Evolutionary conservation across 2,797 vertebrate species (phyloP).

Genomic region (Hephaestus fuliginosus): DNA sequence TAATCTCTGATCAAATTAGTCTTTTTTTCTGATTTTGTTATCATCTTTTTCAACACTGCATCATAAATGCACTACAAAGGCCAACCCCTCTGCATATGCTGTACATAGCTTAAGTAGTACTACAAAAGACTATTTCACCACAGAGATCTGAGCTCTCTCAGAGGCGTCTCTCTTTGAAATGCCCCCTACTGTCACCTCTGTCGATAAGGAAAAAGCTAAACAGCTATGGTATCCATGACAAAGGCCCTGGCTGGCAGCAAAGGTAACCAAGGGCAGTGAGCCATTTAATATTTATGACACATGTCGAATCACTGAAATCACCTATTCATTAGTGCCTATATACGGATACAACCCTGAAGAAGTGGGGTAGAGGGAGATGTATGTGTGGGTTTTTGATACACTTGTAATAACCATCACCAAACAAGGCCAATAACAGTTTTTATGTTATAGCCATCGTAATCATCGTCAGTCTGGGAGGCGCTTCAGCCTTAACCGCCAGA

Average conservation of each 20-base stretch:
- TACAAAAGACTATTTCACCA: slow-evolving; percentile 53
- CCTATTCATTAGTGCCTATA: slow-evolving; percentile 74
- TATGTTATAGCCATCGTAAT: slow-evolving; percentile 85
- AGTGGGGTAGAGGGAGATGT: slow-evolving; percentile 58
- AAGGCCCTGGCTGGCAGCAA: slow-evolving; percentile 77
- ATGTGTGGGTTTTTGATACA: slow-evolving; percentile 78
- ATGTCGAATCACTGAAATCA: slow-evolving; percentile 78
- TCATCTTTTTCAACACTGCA: neutral
- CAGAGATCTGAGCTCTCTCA: slow-evolving; percentile 52
- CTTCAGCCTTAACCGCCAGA: slow-evolving; percentile 77
- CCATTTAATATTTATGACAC: slow-evolving; percentile 83
- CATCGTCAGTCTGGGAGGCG: slow-evolving; percentile 84
- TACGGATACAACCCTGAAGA: slow-evolving; percentile 43
- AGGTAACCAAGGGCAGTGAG: slow-evolving; percentile 81
- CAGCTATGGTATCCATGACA: slow-evolving; percentile 69
- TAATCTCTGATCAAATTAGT: neutral
- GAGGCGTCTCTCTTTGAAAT: slow-evolving; percentile 71
- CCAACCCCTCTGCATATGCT: slow-evolving; percentile 30
- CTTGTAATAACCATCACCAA: slow-evolving; percentile 84
- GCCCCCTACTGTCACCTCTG: slow-evolving; percentile 77
- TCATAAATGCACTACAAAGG: slow-evolving; percentile 28
- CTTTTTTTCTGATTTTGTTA: neutral
- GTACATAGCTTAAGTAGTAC: slow-evolving; percentile 29
- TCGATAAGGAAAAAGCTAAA: slow-evolving; percentile 79
- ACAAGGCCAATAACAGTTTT: slow-evolving; percentile 86